Base-by-base conservation (phyloP, 2,888 invertebrate species). In the Cosmorhoe ocellata region DNA sequence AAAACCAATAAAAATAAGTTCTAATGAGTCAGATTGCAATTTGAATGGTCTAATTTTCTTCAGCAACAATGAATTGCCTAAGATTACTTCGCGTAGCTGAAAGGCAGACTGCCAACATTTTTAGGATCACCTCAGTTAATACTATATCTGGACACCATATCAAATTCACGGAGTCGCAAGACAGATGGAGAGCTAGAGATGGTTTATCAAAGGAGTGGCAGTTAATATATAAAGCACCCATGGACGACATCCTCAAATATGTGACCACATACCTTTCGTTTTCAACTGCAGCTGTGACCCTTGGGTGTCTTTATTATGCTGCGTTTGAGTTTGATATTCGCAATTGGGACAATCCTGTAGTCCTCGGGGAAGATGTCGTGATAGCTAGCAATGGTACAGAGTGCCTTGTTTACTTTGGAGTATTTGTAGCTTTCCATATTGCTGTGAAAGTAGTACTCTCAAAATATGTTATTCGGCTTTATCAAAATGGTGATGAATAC, bases 211-310 rank as follows among this genome's bases (percentile, higher is more conserved):
- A 70, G 58, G 63, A 70, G 13, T 90, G 83, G 81, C 71, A 87
- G 30, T 59, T 90, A 42, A 86, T 90, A 48, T 90, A 90, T 51
- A 90, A 86, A 69, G 87, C 84, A 3, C 89, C 90, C 1, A 85
- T 90, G 87, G 79, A 79, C 4, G 72, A 67, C 3, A 36, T 60
- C 12, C 61, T 89, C 1, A 85, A 85, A 30, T 79, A 67, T 58
- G 45, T 74, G 3, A 63, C 83, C 1, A 66, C 76, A 7, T 89
- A 84, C 59, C 53, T 89, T 39, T 81, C 85, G 13, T 49, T 80
- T 36, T 76, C 88, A 6, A 82, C 84, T 13, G 56, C 67, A 30
- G 56, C 76, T 3, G 51, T 84, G 12, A 63, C 67, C 5, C 60
- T 63, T 26, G 52, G 66, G 27, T 67, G 72, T 13, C 3, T 79